Evolutionary conservation across 1,140 invertebrate species (phyloP).

Genomic region (Pygmarrhopalites habei): DNA sequence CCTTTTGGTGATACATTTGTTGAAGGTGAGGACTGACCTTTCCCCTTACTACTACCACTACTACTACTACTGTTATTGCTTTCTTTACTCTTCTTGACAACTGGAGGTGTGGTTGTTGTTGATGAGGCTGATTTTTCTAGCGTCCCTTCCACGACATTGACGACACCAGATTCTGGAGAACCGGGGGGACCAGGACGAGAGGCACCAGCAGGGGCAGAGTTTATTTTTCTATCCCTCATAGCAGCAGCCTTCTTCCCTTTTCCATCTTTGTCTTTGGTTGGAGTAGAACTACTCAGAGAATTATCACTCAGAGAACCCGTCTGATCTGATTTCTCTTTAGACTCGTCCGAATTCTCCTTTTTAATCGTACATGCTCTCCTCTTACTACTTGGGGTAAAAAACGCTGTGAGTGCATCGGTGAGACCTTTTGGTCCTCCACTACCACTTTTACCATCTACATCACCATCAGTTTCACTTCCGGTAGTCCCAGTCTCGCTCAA

Average conservation of each 20-base stretch:
- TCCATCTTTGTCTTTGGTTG: neutral
- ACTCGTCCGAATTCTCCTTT: slow-evolving; percentile 19
- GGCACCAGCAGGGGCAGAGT: slow-evolving; percentile 3
- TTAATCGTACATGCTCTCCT: slow-evolving; percentile 36
- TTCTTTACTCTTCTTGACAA: too few relatives aligned
- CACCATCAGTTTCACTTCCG: slow-evolving; percentile 22
- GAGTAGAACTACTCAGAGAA: neutral
- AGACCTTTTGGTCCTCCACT: slow-evolving; percentile 34
- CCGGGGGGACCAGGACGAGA: too few relatives aligned
- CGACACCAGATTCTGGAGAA: too few relatives aligned
- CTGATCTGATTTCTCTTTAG: slow-evolving; percentile 13
- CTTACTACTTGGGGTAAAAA: slow-evolving; percentile 44
- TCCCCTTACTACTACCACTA: neutral
- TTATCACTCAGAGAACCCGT: slow-evolving; percentile 14
- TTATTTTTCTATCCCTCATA: neutral
- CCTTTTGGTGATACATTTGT: neutral
- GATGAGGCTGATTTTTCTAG: too few relatives aligned
- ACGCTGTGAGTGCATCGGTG: slow-evolving; percentile 41
- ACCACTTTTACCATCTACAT: slow-evolving; percentile 19
- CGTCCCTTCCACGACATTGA: too few relatives aligned
- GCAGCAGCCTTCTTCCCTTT: neutral
- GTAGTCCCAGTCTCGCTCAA: slow-evolving; percentile 5
- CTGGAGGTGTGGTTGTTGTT: too few relatives aligned
- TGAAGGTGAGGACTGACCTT: slow-evolving; percentile 6
- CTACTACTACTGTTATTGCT: too few relatives aligned